Conservation (phyloP, 2,888 invertebrate species). For the Tribolium freemani region DNA sequence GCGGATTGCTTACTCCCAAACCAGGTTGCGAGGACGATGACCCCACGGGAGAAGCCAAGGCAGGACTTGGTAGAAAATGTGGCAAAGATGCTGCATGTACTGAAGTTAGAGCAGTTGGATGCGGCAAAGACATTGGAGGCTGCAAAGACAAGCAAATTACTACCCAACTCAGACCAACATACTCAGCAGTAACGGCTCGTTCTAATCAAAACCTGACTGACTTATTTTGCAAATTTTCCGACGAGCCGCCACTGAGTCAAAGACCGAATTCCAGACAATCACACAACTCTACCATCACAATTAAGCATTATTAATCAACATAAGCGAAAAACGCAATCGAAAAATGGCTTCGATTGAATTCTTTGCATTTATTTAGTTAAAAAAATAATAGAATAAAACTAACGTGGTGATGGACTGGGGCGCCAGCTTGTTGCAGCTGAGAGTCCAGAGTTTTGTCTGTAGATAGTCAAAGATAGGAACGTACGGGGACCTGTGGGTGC, state of each 20-base stretch:
- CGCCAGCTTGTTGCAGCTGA: constrained; percentile 68
- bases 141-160: constrained; percentile 53
- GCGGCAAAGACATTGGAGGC: constrained; percentile 74
- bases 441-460: constrained; percentile 80
- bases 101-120: constrained; percentile 78
- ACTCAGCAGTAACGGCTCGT: neutral
- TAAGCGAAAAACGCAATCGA: neutral
- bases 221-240: no score
- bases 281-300: constrained; percentile 42
- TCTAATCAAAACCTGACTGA: no score
- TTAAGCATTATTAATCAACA: constrained; percentile 19
- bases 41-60: constrained; percentile 91
- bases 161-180: neutral
- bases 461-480: constrained; percentile 98
- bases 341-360: neutral
- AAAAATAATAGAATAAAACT: constrained; percentile 63
- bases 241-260: neutral
- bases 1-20: constrained; percentile 82
- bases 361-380: constrained; percentile 25
- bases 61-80: constrained; percentile 93
- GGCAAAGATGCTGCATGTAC: constrained; percentile 82
- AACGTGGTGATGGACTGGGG: constrained; percentile 73
- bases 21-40: constrained; percentile 81
- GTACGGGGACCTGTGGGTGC: constrained; percentile 97
- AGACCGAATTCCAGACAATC: constrained; percentile 56